Conservation (phyloP, 1,140 invertebrate species). For the Heliconius eleuchia region DNA sequence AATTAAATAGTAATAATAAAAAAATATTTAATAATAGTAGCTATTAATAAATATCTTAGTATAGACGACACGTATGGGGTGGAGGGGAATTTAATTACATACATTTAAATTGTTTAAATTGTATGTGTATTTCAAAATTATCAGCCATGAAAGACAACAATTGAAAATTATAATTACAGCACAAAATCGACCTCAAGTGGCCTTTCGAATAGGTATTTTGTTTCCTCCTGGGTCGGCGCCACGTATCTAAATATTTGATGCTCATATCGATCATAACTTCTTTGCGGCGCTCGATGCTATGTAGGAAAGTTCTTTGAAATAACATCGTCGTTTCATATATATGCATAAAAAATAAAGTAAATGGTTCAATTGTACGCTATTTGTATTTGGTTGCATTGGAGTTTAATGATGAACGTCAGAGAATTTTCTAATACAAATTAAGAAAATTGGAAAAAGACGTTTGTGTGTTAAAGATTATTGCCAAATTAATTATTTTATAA, state of each 20-base stretch:
- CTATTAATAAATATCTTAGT: background rate
- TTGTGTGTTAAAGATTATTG: too few relatives aligned
- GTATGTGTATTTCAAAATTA: background rate
- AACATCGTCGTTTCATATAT: background rate
- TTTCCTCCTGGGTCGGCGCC: constrained; percentile 61
- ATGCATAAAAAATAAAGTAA: background rate
- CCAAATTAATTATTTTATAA: too few relatives aligned
- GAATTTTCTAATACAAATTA: too few relatives aligned
- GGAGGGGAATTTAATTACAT: background rate
- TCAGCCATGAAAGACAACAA: background rate
- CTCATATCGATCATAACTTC: constrained; percentile 77
- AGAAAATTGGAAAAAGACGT: too few relatives aligned
- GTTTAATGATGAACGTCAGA: too few relatives aligned
- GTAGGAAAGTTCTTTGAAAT: background rate
- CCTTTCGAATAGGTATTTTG: constrained; percentile 67
- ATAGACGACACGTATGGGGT: background rate
- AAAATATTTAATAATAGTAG: too few relatives aligned
- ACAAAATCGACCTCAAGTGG: constrained; percentile 39
- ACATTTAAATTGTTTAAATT: background rate
- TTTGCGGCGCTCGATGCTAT: constrained; percentile 50
- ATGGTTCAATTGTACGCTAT: background rate
- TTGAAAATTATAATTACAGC: constrained; percentile 50
- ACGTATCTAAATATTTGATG: constrained; percentile 73
- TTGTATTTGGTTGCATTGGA: background rate
- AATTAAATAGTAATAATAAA: too few relatives aligned